Conservation (phyloP, 2,888 invertebrate species). For the Drosophila mayaguana region DNA sequence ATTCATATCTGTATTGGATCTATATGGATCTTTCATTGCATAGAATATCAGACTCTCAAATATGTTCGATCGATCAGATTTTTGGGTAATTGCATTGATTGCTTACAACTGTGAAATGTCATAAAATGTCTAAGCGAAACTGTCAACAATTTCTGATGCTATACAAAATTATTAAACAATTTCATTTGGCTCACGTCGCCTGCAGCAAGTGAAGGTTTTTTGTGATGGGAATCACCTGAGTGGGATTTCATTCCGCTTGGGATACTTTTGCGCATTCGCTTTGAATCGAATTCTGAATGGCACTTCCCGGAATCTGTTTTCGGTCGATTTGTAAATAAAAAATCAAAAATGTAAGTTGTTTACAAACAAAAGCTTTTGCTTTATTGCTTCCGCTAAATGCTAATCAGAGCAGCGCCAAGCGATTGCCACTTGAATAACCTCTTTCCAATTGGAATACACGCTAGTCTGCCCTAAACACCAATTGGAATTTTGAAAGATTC, state of each 20-base stretch:
- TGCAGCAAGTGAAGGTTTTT: constrained; percentile 14
- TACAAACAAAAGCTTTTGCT: constrained; percentile 45
- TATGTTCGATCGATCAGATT: neutral
- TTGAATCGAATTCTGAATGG: constrained; percentile 21
- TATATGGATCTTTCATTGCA: neutral
- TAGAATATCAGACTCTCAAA: neutral
- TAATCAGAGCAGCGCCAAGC: constrained; percentile 30
- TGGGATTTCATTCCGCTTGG: constrained; percentile 18
- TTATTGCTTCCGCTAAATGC: constrained; percentile 56
- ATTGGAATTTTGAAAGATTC: neutral
- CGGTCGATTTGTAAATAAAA: constrained; percentile 37
- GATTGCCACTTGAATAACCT: constrained; percentile 13
- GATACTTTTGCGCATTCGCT: constrained; percentile 36
- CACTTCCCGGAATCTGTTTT: constrained; percentile 39
- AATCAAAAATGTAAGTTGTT: constrained; percentile 46
- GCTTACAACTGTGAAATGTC: neutral
- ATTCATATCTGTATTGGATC: neutral
- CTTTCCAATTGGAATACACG: neutral
- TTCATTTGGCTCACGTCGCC: neutral
- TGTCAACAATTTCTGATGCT: neutral
- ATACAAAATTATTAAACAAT: neutral
- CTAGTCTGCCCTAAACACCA: neutral
- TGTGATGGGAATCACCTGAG: constrained; percentile 12
- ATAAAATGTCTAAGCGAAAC: neutral
- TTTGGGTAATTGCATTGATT: neutral